phyloP scores from a whole-genome alignment of 2,888 invertebrate species.

The Lasioglossum oenotherae region DNA sequence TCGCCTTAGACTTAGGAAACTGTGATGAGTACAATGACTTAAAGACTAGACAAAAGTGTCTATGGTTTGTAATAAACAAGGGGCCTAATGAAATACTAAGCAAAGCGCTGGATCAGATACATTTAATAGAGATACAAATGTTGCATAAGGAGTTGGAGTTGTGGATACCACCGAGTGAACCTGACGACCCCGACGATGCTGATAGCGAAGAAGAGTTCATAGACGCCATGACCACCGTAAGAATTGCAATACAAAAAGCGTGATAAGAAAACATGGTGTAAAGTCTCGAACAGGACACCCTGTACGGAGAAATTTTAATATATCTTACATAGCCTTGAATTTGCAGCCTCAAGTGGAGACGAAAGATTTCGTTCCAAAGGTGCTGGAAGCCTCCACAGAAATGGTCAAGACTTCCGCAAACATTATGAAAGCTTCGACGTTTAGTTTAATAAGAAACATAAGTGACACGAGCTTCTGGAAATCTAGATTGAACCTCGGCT shows the following conservation, averaged over 20 bases:
- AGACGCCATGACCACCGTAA: slow-evolving; percentile 87
- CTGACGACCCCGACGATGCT: slow-evolving; percentile 82
- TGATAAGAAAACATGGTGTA: not conserved
- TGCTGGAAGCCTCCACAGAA: slow-evolving; percentile 83
- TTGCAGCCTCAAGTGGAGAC: slow-evolving; percentile 76
- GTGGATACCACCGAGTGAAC: slow-evolving; percentile 73
- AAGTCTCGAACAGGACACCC: not conserved
- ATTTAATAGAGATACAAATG: slow-evolving; percentile 80
- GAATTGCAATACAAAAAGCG: slow-evolving; percentile 15
- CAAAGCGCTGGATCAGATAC: slow-evolving; percentile 77
- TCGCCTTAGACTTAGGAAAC: slow-evolving; percentile 85
- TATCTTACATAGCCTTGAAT: slow-evolving; percentile 27
- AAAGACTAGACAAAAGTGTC: slow-evolving; percentile 75
- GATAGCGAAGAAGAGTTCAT: slow-evolving; percentile 86
- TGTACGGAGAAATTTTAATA: slow-evolving; percentile 14
- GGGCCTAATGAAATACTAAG: slow-evolving; percentile 79
- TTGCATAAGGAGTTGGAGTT: slow-evolving; percentile 78
- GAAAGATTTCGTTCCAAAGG: slow-evolving; percentile 80
- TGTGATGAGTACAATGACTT: slow-evolving; percentile 84
- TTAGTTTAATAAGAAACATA: slow-evolving; percentile 82
- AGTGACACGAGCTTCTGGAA: slow-evolving; percentile 83
- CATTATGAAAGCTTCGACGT: slow-evolving; percentile 82
- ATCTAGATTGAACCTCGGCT: slow-evolving; percentile 77
- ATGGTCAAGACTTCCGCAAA: slow-evolving; percentile 84
- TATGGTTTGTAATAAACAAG: slow-evolving; percentile 80